phyloP scores from a whole-genome alignment of 2,113 vertebrate species.

The Pelobates fuscus region DNA sequence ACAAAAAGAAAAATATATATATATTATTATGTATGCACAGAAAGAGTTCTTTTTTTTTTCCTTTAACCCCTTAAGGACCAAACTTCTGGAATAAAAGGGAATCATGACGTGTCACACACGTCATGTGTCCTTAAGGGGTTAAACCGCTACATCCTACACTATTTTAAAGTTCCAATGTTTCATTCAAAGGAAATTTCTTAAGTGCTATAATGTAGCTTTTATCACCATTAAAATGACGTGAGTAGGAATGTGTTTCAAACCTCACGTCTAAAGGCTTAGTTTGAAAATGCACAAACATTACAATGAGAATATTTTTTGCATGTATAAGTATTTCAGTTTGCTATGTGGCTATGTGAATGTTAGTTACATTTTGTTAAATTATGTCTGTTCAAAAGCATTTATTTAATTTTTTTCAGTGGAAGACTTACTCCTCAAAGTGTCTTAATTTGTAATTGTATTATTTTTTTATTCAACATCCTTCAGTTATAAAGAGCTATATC shows the following conservation, averaged over 20 bases:
- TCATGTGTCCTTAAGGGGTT: no score
- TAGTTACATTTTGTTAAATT: not conserved
- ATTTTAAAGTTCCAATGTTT: conserved; percentile 28
- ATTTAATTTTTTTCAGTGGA: not conserved
- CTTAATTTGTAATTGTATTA: no score
- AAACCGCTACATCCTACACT: conserved; percentile 37
- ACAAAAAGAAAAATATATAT: not conserved
- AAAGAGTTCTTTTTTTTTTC: not conserved
- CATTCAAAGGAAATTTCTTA: conserved; percentile 35
- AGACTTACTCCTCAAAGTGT: no score
- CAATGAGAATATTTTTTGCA: conserved; percentile 2
- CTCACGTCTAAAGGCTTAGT: conserved; percentile 22
- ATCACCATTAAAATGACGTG: conserved; percentile 45
- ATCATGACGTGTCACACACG: no score
- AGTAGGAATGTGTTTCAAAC: conserved; percentile 40
- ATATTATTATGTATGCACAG: conserved; percentile 14
- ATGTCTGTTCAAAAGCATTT: no score
- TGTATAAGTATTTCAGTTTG: conserved; percentile 5
- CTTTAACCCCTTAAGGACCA: no score
- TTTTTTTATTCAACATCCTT: no score
- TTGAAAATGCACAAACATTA: conserved; percentile 38
- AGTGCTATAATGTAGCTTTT: conserved; percentile 47
- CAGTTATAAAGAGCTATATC: no score
- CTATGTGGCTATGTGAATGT: conserved; percentile 2
- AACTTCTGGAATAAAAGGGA: no score